Evolutionary conservation across 2,888 invertebrate genomes (phyloP), one percentile per base, ranked within the genome.

Genomic region (Baronia brevicornis): DNA sequence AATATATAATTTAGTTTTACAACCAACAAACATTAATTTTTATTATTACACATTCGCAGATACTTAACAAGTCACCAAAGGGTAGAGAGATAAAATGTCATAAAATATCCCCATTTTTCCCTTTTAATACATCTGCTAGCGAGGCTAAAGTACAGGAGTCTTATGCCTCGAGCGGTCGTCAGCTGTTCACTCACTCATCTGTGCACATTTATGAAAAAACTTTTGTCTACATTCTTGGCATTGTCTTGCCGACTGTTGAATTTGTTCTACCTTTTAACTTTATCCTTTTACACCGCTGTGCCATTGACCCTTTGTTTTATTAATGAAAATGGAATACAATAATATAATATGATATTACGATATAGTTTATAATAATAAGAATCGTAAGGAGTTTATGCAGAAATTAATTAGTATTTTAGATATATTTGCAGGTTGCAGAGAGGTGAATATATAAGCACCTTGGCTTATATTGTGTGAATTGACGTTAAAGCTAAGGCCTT

Each of bases 131-230:
- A 70, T 78, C 71, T 72, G 71, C 66, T 66, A 66, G 68, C 63
- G 70, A 77, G 69, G 67, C 71, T 58, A 60, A 59, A 52, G 61
- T 54, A 55, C 54, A 43, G 49, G 60, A 55, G 51, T 53, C 58
- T 54, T 41, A 46, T 53, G 75, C 78, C 77, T 51, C 60, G 61
- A 68, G 78, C 62, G 60, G 62, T 61, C 74, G 80, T 71, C 82
- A 82, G 77, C 79, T 82, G 80, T 67, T 70, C 66, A 46, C 58
- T 44, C 41, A 33, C 48, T 59, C 60, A 59, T 61, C 62, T 63
- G 66, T 68, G 70, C 71, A 66, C 78, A 71, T 78, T 79, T 80
- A 80, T 79, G 79, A 84, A 82, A 79, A 80, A 80, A 78, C 66
- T 78, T 78, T 72, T 51, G 52, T 64, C 63, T 63, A 66, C 65